Conservation (phyloP, 2,113 vertebrate genomes). For the Xiphophorus maculatus region DNA sequence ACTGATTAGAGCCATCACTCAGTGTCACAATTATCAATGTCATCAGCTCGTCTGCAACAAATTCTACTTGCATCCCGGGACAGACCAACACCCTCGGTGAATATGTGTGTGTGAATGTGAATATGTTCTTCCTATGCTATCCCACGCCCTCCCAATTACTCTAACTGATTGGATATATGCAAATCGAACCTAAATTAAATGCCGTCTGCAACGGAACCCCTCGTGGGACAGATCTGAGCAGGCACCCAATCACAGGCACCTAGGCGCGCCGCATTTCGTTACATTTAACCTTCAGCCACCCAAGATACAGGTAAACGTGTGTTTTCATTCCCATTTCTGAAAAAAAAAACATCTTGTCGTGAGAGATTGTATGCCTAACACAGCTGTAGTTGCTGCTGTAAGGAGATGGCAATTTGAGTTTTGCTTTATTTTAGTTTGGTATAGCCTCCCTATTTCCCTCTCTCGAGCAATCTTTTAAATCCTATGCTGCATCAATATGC, state of each 20-base stretch:
- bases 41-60: slow-evolving; percentile 71
- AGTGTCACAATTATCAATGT: slow-evolving; percentile 82
- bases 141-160: slow-evolving; percentile 78
- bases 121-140: slow-evolving; percentile 48
- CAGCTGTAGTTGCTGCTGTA: too few species aligned
- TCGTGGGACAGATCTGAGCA: slow-evolving; percentile 62
- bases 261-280: slow-evolving; percentile 26
- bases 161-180: slow-evolving; percentile 84
- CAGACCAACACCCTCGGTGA: slow-evolving; percentile 57
- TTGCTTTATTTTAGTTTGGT: slow-evolving; percentile 11
- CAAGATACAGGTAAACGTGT: slow-evolving; percentile 8
- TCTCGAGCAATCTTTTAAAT: slow-evolving; percentile 39
- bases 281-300: slow-evolving; percentile 65
- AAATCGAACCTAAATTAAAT: slow-evolving; percentile 82
- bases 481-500: slow-evolving; percentile 53
- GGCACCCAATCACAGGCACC: slow-evolving; percentile 31
- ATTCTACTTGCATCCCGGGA: slow-evolving; percentile 65
- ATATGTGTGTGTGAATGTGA: slow-evolving; percentile 22
- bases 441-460: not conserved
- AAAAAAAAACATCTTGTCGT: not conserved
- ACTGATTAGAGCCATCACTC: slow-evolving; percentile 85
- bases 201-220: slow-evolving; percentile 77
- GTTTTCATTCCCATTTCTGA: slow-evolving; percentile 16
- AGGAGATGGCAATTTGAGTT: not conserved
- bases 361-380: not conserved